A percentile compares a stretch with the other conserved stretches of the same genome.
Evolutionary conservation across 2,797 vertebrate genomes (phyloP).

Genomic region (Chelon auratus): DNA sequence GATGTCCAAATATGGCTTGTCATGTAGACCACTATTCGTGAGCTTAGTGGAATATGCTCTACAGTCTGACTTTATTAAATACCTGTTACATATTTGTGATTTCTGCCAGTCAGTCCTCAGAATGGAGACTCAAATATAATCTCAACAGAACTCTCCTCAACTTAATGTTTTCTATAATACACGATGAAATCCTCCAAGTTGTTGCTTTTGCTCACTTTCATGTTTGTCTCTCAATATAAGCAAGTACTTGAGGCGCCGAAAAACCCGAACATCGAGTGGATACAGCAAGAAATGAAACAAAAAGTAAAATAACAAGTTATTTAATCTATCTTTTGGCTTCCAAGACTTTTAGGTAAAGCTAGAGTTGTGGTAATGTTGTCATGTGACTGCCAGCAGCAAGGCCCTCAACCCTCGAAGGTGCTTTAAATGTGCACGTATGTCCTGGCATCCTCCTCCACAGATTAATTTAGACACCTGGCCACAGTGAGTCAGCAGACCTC

Average conservation of each 20-base stretch:
- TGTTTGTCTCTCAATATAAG: too few relatives aligned
- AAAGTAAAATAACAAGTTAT: too few relatives aligned
- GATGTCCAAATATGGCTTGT: slow-evolving; percentile 8
- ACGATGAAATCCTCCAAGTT: not conserved
- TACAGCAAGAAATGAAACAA: too few relatives aligned
- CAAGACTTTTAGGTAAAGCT: not conserved
- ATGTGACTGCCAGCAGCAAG: slow-evolving; percentile 10
- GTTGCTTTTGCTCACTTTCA: not conserved
- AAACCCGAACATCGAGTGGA: too few relatives aligned
- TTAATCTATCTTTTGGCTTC: too few relatives aligned
- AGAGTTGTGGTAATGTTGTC: not conserved
- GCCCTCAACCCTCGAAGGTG: slow-evolving; percentile 14
- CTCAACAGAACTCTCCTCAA: too few relatives aligned
- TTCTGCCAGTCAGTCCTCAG: not conserved
- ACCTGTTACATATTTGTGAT: slow-evolving; percentile 4
- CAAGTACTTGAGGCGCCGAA: too few relatives aligned
- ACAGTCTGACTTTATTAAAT: not conserved
- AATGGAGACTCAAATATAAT: too few relatives aligned
- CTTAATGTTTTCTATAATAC: not conserved
- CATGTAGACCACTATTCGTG: slow-evolving; percentile 4
- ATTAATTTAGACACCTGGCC: slow-evolving; percentile 48
- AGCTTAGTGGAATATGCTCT: slow-evolving; percentile 17
- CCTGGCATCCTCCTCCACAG: slow-evolving; percentile 26
- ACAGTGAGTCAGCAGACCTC: slow-evolving; percentile 20
- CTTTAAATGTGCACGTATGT: slow-evolving; percentile 20